Conservation (phyloP, 1,140 invertebrate genomes). For the Wasmannia auropunctata region DNA sequence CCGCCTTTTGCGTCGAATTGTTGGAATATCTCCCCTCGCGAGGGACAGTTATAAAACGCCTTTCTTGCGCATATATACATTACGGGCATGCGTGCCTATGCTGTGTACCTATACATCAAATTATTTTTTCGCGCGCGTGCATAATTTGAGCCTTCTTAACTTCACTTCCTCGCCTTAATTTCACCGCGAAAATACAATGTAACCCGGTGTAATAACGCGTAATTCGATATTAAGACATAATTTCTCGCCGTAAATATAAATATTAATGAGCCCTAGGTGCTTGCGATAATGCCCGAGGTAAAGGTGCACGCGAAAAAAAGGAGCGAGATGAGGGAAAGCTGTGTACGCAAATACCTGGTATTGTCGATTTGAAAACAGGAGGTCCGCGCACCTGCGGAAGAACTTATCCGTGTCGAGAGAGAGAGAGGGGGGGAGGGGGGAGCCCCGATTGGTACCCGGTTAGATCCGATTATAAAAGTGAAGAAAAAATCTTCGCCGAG, state of each 20-base stretch:
- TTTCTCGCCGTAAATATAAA: constrained; percentile 43
- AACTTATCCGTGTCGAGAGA: background rate
- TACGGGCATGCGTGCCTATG: background rate
- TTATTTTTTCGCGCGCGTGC: background rate
- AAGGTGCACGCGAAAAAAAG: constrained; percentile 29
- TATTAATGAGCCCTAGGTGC: constrained; percentile 43
- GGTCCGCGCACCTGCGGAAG: background rate
- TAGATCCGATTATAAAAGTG: constrained; percentile 12
- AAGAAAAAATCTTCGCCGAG: constrained; percentile 20
- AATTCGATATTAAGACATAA: constrained; percentile 53
- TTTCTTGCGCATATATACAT: background rate
- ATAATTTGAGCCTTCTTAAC: constrained; percentile 36
- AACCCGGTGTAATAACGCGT: constrained; percentile 45
- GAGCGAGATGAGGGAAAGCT: constrained; percentile 39
- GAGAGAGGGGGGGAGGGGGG: no score
- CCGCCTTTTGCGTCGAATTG: background rate
- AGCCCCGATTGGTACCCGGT: constrained; percentile 34
- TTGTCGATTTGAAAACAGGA: constrained; percentile 46
- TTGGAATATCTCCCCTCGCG: background rate
- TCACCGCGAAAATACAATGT: constrained; percentile 29
- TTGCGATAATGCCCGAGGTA: constrained; percentile 27
- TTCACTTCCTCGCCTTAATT: constrained; percentile 33
- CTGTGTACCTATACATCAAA: constrained; percentile 9
- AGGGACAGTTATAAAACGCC: background rate
- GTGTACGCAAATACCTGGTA: background rate